Evolutionary conservation across 1,140 invertebrate species (phyloP).

Genomic region (Orchesella cincta): DNA sequence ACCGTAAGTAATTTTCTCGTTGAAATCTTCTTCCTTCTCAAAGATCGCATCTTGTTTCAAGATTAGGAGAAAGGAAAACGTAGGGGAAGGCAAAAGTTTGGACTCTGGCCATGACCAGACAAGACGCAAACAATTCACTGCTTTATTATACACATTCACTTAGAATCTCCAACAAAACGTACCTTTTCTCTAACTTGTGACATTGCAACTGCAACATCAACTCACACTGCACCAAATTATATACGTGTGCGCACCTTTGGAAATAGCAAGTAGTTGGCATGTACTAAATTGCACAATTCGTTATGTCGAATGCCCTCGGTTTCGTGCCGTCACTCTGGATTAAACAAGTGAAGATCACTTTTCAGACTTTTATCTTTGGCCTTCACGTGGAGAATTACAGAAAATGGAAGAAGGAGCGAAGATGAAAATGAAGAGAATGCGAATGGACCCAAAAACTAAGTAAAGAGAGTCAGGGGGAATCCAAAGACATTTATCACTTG

Average conservation of each 20-base stretch:
- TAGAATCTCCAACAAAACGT: not conserved
- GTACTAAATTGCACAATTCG: slow-evolving; percentile 16
- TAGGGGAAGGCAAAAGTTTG: not conserved
- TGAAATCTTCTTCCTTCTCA: slow-evolving; percentile 17
- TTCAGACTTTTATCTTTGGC: slow-evolving; percentile 12
- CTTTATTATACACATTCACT: not conserved
- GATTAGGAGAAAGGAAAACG: not conserved
- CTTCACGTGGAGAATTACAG: not conserved
- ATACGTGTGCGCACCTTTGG: too few relatives aligned
- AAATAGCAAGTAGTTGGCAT: not conserved
- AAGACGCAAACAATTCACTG: not conserved
- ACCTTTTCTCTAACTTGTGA: not conserved
- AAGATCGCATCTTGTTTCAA: slow-evolving; percentile 9
- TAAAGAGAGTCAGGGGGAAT: not conserved
- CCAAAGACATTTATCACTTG: slow-evolving; percentile 12
- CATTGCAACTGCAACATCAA: not conserved
- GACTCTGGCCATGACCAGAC: not conserved
- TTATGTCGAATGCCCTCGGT: slow-evolving; percentile 11
- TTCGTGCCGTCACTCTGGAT: slow-evolving; percentile 15
- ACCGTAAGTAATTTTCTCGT: slow-evolving; percentile 16
- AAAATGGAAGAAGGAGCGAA: not conserved
- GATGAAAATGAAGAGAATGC: not conserved
- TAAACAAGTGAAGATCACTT: slow-evolving; percentile 8
- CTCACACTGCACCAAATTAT: too few relatives aligned
- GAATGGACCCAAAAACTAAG: not conserved